Percentiles rank a stretch among this genome's conserved stretches.
phyloP scores from a whole-genome alignment of 2,888 invertebrate species.

The Sminthurides aquaticus region DNA sequence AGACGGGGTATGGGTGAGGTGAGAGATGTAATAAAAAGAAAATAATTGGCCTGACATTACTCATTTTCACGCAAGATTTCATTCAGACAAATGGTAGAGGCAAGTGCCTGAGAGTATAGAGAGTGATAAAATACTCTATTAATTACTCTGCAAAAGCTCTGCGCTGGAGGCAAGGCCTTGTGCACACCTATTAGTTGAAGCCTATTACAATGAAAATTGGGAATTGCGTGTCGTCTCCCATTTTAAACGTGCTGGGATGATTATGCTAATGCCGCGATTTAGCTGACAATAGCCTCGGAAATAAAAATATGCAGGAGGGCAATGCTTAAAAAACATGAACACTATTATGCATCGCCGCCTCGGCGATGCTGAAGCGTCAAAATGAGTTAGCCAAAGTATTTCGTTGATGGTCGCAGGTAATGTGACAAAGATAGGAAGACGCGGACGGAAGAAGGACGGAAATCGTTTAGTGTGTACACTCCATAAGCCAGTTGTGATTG shows the following conservation, averaged over 20 bases:
- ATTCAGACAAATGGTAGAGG: background rate
- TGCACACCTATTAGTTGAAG: background rate
- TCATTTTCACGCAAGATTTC: slow-evolving; percentile 2
- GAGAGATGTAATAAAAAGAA: background rate
- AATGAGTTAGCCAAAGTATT: background rate
- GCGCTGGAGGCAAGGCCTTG: background rate
- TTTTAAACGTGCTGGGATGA: background rate
- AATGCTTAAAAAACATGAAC: background rate
- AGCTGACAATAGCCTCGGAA: too few species aligned
- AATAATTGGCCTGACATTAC: slow-evolving; percentile 1
- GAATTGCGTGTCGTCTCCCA: background rate
- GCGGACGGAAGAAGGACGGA: too few species aligned
- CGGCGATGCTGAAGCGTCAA: background rate
- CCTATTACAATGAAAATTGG: too few species aligned
- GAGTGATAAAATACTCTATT: background rate
- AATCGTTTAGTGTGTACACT: too few species aligned
- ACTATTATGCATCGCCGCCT: background rate
- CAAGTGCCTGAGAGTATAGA: too few species aligned
- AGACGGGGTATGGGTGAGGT: too few species aligned
- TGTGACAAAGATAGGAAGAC: background rate
- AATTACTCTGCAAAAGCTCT: background rate
- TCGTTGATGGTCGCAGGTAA: background rate
- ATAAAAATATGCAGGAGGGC: too few species aligned
- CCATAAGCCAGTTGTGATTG: too few species aligned
- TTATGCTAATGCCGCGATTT: background rate